Conservation (phyloP, 2,113 vertebrate species). For the Cervus canadensis region DNA sequence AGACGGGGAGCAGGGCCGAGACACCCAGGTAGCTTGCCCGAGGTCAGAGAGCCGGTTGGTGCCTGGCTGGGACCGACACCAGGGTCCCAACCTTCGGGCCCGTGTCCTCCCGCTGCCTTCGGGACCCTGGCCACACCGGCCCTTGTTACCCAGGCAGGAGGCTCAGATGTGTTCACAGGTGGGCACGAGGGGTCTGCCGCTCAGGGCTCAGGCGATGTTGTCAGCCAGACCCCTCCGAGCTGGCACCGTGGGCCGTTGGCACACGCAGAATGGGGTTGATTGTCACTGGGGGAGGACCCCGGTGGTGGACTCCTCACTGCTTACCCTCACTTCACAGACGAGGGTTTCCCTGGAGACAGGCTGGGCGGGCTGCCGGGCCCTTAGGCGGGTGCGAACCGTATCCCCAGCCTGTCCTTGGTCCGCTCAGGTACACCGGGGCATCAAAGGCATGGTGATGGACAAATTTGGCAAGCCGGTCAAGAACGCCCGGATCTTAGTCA, state of each 20-base stretch:
- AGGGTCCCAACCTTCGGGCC: neutral
- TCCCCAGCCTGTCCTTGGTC: neutral
- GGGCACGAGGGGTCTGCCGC: rapidly evolving
- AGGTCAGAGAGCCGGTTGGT: neutral
- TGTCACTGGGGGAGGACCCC: neutral
- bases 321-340: neutral
- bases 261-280: rapidly evolving
- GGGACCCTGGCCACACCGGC: rapidly evolving
- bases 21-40: no score
- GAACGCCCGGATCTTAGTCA: slow-evolving; percentile 89
- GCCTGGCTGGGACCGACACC: rapidly evolving
- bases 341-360: neutral
- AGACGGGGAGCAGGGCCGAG: rapidly evolving
- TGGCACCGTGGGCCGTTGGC: rapidly evolving
- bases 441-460: slow-evolving; percentile 93
- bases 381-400: rapidly evolving
- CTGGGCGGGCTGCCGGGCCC: rapidly evolving
- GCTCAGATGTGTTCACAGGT: neutral
- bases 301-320: neutral
- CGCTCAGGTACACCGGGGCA: slow-evolving; percentile 90
- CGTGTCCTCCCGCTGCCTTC: rapidly evolving
- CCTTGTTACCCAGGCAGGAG: neutral
- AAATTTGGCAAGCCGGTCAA: slow-evolving; percentile 89
- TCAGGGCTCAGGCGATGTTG: neutral
- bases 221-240: rapidly evolving